Conservation (phyloP, 2,888 invertebrate species). For the Nymphalis urticae region DNA sequence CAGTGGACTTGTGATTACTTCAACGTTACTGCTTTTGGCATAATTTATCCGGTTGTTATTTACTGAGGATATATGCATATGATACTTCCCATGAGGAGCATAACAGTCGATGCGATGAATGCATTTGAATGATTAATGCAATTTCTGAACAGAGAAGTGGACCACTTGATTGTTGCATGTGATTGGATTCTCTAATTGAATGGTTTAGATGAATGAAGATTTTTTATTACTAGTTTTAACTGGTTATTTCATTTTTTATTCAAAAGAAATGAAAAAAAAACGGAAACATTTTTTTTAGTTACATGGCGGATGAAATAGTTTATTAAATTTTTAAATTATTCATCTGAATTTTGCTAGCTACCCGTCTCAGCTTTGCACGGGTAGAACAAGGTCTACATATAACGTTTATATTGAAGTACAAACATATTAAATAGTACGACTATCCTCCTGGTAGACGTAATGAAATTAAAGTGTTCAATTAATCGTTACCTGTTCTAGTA, state of each 20-base stretch:
- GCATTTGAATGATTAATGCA: conserved; percentile 54
- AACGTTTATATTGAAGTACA: no score
- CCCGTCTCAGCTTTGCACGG: no score
- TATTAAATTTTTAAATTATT: no score
- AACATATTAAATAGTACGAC: no score
- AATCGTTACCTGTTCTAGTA: neutral
- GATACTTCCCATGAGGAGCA: conserved; percentile 20
- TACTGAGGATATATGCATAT: conserved; percentile 4
- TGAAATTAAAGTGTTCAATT: neutral
- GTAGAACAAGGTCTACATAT: no score
- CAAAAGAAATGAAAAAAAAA: neutral
- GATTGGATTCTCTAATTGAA: conserved; percentile 11
- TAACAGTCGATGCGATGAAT: conserved; percentile 45
- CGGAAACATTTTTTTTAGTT: neutral
- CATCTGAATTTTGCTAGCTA: no score
- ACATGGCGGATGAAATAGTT: no score
- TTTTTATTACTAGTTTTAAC: neutral
- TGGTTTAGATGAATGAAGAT: neutral
- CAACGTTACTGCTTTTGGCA: neutral
- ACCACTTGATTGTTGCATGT: neutral
- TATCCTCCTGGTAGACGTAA: neutral
- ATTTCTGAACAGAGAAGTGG: conserved; percentile 29
- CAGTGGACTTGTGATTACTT: neutral
- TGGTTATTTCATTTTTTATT: neutral
- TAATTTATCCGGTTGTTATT: conserved; percentile 6